Base-by-base conservation (phyloP, 2,797 vertebrate species). In the Champsocephalus esox region DNA sequence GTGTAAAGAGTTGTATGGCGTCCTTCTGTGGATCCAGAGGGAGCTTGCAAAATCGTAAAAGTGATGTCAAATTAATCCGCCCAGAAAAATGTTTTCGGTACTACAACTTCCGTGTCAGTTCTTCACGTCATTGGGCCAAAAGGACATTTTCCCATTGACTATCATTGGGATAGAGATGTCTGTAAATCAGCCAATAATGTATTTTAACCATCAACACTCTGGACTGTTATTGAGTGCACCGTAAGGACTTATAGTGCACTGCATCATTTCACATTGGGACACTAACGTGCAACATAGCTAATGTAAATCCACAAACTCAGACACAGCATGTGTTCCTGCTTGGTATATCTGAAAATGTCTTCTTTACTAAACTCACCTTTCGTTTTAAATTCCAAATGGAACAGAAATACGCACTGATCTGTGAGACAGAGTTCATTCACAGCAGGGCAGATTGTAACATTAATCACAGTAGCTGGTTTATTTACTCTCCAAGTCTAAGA, bases 381-480 rank as follows among this genome's bases (percentile, higher is more conserved):
- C 54, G 21, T 43, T 6, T 28, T 17, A 75, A 73, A 74, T 66
- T 50, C 43, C 52, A 63, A 7, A 50, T 4, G 11, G 16, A 45
- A 9, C 7, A 0, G 4, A 72, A 61, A 59, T 60, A 56, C 3
- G 2, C 1, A 52, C 43, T 70, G 50, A 75, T 66, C 78, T 79
- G 70, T 83, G 79, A 84, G 70, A 78, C 79, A 65, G 41, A 68
- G 24, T 62, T 63, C 80, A 69, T 83, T 81, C 73, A 79, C 82
- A 87, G 17, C 13, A 65, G 48, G 3, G 59, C 49, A 58, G 51
- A 73, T 66, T 32, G 45, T 65, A 56, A 66, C 52, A 88, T 86
- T 91, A 85, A 89, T 92, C 70, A 79, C 80, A 74, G 82, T 77
- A 85, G 84, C 83, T 74, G 58, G 65, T 63, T 86, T 86, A 81